phyloP scores from a whole-genome alignment of 2,888 invertebrate species.

The Cerastis leucographa region DNA sequence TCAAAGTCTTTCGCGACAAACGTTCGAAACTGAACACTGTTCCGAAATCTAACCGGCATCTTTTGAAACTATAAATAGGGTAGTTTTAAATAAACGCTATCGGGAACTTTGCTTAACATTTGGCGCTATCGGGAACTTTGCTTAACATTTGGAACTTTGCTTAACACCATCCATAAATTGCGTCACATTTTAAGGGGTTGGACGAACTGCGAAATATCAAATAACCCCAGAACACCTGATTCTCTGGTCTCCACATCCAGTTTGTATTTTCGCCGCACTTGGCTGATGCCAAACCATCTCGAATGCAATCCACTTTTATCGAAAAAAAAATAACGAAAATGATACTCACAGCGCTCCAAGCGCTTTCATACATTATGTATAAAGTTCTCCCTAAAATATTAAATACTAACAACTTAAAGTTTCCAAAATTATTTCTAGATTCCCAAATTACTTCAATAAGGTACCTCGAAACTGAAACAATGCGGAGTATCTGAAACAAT shows the following conservation, averaged over 20 bases:
- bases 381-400: background rate
- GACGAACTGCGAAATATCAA: too few species aligned
- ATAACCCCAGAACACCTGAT: background rate
- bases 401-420: conserved; percentile 2
- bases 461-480: conserved; percentile 27
- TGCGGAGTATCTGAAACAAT: conserved; percentile 23
- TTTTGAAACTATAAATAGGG: conserved; percentile 18
- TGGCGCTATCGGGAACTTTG: background rate
- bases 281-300: background rate
- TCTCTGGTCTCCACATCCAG: background rate
- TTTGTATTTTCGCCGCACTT: background rate
- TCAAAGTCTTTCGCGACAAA: conserved; percentile 9
- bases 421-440: conserved; percentile 17
- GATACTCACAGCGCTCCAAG: background rate
- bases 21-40: background rate
- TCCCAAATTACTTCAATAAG: conserved; percentile 16
- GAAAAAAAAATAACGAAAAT: background rate
- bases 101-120: conserved; percentile 1
- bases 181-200: too few species aligned
- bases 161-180: too few species aligned
- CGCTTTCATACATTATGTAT: too few species aligned
- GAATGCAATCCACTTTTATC: background rate
- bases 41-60: conserved; percentile 4
- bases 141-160: conserved; percentile 3
- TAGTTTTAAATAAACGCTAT: conserved; percentile 29